phyloP scores from a whole-genome alignment of 2,888 invertebrate genomes.

The Tetropium fuscum region DNA sequence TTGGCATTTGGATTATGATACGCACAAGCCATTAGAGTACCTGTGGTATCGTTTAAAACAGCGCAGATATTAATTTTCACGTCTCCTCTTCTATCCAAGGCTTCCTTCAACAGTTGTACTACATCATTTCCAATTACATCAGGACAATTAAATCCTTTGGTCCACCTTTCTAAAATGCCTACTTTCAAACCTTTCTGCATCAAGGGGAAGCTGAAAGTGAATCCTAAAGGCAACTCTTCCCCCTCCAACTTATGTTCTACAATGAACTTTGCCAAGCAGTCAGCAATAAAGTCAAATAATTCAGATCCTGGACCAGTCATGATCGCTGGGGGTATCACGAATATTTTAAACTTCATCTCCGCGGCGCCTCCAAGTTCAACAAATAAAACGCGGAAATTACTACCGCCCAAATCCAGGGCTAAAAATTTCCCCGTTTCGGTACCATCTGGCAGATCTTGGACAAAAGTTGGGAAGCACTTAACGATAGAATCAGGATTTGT shows the following conservation, averaged over 20 bases:
- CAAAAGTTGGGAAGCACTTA: constrained; percentile 96
- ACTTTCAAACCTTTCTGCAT: too few relatives aligned
- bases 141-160: too few relatives aligned
- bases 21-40: constrained; percentile 98
- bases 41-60: constrained; percentile 97
- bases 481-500: constrained; percentile 84
- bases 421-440: constrained; percentile 95
- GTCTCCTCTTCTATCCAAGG: too few relatives aligned
- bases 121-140: too few relatives aligned
- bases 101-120: too few relatives aligned
- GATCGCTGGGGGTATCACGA: constrained; percentile 93
- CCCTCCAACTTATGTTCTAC: too few relatives aligned
- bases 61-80: constrained; percentile 93
- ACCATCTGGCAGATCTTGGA: constrained; percentile 95
- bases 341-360: constrained; percentile 97
- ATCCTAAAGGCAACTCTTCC: too few relatives aligned
- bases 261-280: too few relatives aligned
- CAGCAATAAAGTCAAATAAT: too few relatives aligned
- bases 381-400: constrained; percentile 95
- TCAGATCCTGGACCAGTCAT: constrained; percentile 89
- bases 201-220: too few relatives aligned
- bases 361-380: constrained; percentile 88
- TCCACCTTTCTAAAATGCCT: too few relatives aligned
- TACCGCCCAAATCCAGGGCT: constrained; percentile 97
- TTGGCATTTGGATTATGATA: constrained; percentile 94